Percentiles rank a stretch among this genome's conserved stretches.
Conservation (phyloP, 2,797 vertebrate species). For the Hoplostethus mediterraneus region DNA sequence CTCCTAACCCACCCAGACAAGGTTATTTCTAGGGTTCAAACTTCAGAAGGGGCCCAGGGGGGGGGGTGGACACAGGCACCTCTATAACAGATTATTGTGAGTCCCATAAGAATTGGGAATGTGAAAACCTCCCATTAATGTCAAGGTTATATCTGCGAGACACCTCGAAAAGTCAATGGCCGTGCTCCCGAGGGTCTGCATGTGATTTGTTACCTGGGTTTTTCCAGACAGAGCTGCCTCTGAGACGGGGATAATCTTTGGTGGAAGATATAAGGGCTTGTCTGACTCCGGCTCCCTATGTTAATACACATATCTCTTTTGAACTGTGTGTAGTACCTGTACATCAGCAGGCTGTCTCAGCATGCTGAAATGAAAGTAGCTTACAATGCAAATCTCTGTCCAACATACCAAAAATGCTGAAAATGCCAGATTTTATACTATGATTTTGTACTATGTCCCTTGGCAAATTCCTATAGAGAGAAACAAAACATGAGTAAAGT, state of each 20-base stretch:
- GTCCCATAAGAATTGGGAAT: conserved; percentile 68
- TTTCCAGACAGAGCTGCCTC: conserved; percentile 43
- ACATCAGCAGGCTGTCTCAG: not conserved
- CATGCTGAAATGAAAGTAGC: not conserved
- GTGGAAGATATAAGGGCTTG: conserved; percentile 20
- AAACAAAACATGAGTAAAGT: not conserved
- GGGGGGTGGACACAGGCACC: conserved; percentile 43
- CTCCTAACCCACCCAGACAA: conserved; percentile 61
- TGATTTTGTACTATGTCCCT: not conserved
- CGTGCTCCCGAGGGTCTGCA: conserved; percentile 49
- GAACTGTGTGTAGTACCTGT: not conserved
- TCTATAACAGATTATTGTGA: conserved; percentile 74
- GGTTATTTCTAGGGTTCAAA: conserved; percentile 72
- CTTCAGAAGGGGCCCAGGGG: conserved; percentile 59
- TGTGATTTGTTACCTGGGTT: conserved; percentile 71
- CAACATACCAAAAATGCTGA: not conserved
- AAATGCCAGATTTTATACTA: not conserved
- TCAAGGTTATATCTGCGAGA: conserved; percentile 75
- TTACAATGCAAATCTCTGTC: not conserved
- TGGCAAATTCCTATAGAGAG: not conserved
- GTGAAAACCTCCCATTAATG: conserved; percentile 74
- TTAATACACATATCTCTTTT: conserved; percentile 9
- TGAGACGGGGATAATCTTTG: conserved; percentile 21
- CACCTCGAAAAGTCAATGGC: conserved; percentile 72
- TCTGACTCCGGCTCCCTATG: not conserved